Conservation (phyloP, 92 coral and sea anemone genomes). For the Desmophyllum pertusum region DNA sequence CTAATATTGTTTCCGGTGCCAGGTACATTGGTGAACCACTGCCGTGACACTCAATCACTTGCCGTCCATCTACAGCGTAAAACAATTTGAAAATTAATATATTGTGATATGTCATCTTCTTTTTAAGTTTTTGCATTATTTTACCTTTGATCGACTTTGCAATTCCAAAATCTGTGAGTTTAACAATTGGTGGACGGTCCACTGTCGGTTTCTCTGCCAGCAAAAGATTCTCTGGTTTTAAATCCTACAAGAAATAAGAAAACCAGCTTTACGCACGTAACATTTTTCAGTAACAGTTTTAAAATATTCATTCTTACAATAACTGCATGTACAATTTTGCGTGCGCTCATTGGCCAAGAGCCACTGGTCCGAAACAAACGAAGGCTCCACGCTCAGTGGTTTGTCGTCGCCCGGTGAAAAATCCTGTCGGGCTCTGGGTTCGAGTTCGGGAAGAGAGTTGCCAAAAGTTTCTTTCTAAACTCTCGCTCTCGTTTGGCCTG, state of each 20-base stretch:
- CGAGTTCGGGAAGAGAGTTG: too few species aligned
- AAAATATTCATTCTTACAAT: too few species aligned
- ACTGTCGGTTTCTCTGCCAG: conserved; percentile 72
- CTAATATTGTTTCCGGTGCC: conserved; percentile 91
- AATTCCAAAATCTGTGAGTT: conserved; percentile 95
- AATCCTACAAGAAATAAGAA: conserved; percentile 59
- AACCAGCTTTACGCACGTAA: background rate
- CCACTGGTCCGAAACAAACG: too few species aligned
- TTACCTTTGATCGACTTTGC: conserved; percentile 82
- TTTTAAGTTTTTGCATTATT: background rate
- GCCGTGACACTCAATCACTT: conserved; percentile 67
- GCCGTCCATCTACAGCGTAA: conserved; percentile 46
- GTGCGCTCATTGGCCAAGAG: too few species aligned
- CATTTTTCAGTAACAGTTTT: too few species aligned
- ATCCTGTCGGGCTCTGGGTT: too few species aligned
- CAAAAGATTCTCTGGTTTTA: conserved; percentile 92
- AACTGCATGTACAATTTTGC: too few species aligned
- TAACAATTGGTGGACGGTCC: conserved; percentile 84
- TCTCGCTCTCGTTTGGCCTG: too few species aligned
- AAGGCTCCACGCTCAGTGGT: too few species aligned
- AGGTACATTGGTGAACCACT: conserved; percentile 97
- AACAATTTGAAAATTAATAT: background rate
- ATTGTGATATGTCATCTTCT: background rate
- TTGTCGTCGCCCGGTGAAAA: too few species aligned
- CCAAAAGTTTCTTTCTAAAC: too few species aligned